Evolutionary conservation across 2,113 vertebrate genomes (phyloP).

Genomic region (Lasiurus cinereus): DNA sequence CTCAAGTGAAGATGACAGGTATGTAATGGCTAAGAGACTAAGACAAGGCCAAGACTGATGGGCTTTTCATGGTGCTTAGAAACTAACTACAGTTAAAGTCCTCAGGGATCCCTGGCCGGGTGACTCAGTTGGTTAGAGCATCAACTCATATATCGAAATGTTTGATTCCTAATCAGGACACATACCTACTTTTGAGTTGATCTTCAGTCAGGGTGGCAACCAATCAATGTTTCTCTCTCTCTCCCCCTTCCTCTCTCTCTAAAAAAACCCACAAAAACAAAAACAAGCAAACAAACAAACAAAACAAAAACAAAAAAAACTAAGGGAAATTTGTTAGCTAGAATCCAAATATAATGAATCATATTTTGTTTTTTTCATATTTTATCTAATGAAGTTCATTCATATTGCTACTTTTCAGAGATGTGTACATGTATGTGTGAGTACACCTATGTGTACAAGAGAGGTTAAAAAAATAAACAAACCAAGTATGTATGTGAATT

Average conservation of each 20-base stretch:
- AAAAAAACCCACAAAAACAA: neutral
- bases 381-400: neutral
- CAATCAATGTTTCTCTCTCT: neutral
- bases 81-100: neutral
- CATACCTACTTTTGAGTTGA: neutral
- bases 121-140: neutral
- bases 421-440: neutral
- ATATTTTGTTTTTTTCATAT: neutral
- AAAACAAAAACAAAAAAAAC: neutral
- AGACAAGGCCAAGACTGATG: neutral
- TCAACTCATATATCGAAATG: neutral
- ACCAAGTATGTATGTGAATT: neutral
- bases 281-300: neutral
- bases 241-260: neutral
- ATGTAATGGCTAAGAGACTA: neutral
- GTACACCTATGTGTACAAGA: neutral
- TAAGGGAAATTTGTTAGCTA: neutral
- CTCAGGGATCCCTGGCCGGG: no score
- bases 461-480: neutral
- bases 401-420: neutral
- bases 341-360: neutral
- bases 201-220: neutral
- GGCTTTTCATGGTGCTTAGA: neutral
- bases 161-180: neutral
- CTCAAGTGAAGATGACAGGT: neutral